Conservation (phyloP, 2,113 vertebrate genomes). For the Phylloscopus trochilus region DNA sequence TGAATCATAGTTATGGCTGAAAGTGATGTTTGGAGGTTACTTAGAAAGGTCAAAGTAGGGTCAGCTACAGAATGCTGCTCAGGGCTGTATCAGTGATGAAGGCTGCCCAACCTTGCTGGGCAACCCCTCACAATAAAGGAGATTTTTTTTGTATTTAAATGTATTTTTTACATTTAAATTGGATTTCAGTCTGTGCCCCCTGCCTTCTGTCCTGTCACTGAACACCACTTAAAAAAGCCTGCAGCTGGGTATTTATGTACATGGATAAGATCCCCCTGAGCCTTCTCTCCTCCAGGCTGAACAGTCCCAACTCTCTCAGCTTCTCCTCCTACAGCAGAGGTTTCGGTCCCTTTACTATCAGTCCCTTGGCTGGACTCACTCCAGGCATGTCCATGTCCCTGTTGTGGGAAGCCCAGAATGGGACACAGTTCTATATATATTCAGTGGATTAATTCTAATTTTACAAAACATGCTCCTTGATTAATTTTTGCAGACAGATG, state of each 20-base stretch:
- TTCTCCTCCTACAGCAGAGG: not conserved
- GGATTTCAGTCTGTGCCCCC: not conserved
- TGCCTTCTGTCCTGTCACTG: not conserved
- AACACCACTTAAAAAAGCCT: not conserved
- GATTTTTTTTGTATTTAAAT: not conserved
- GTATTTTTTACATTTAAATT: not conserved
- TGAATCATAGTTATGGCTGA: not conserved
- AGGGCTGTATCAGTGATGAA: not conserved
- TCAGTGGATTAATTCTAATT: not conserved
- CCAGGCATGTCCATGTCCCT: not conserved
- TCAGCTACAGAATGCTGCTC: not conserved
- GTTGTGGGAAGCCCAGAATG: not conserved
- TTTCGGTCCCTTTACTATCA: not conserved
- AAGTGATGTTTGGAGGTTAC: not conserved
- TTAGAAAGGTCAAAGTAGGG: not conserved
- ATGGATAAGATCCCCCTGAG: rapidly evolving
- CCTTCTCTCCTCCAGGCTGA: not conserved
- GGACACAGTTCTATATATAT: not conserved
- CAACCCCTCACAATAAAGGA: not conserved
- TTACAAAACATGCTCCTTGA: not conserved
- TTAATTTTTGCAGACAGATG: not conserved
- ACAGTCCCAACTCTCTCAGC: not conserved
- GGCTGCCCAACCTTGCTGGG: not conserved
- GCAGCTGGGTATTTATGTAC: not conserved
- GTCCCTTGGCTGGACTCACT: not conserved